Evolutionary conservation across 2,888 invertebrate genomes (phyloP).

Genomic region (Megaustenia siamemsis): DNA sequence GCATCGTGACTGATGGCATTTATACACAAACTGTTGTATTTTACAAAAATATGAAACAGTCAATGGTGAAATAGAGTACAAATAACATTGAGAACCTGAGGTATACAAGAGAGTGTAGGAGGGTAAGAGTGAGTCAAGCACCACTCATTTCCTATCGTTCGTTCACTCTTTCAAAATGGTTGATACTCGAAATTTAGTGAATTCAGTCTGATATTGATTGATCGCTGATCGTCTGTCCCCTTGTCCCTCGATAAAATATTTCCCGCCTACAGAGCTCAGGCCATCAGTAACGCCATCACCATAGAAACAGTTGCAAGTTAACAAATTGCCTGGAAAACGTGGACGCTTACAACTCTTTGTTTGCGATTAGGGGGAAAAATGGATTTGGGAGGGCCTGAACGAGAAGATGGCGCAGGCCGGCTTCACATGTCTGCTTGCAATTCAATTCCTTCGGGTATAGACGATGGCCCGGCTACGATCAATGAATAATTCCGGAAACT

Average conservation of each 20-base stretch:
- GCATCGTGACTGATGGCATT: no score
- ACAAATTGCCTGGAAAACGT: conserved; percentile 50
- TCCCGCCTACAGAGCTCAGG: conserved; percentile 25
- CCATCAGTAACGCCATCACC: conserved; percentile 42
- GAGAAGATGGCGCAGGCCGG: conserved; percentile 14
- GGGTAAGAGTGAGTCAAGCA: not conserved
- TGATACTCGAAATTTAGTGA: not conserved
- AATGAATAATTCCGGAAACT: conserved; percentile 16
- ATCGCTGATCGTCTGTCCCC: conserved; percentile 24
- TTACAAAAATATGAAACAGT: no score
- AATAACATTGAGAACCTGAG: no score
- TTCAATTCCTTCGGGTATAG: conserved; percentile 44
- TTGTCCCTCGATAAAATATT: conserved; percentile 9
- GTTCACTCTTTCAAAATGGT: not conserved
- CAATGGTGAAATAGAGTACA: no score
- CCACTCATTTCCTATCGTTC: not conserved
- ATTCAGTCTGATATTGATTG: conserved; percentile 35
- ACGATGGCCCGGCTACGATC: conserved; percentile 17
- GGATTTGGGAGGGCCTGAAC: conserved; percentile 20
- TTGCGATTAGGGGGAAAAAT: conserved; percentile 29
- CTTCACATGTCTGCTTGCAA: conserved; percentile 30
- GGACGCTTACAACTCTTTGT: conserved; percentile 47
- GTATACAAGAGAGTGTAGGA: no score
- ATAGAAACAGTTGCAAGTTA: conserved; percentile 50
- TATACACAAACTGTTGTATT: no score